Evolutionary conservation across 2,888 invertebrate species (phyloP).

Genomic region (Agrochola litura): DNA sequence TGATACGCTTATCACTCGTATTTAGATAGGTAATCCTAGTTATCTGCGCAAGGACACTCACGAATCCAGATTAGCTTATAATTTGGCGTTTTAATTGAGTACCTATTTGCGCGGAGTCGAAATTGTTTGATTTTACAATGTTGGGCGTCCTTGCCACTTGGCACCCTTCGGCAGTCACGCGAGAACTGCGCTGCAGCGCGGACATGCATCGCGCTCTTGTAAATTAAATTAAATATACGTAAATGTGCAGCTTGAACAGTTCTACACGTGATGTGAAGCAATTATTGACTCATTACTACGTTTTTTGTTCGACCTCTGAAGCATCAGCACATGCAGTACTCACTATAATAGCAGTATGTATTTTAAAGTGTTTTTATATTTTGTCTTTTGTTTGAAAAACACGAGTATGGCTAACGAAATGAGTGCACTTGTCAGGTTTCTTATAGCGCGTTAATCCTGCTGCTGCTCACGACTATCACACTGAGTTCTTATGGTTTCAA

Average conservation of each 20-base stretch:
- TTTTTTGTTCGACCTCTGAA: slow-evolving; percentile 47
- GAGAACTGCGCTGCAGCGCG: slow-evolving; percentile 53
- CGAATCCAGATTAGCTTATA: slow-evolving; percentile 48
- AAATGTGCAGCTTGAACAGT: slow-evolving; percentile 36
- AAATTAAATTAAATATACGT: slow-evolving; percentile 25
- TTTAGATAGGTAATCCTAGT: slow-evolving; percentile 32
- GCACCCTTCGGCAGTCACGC: slow-evolving; percentile 64
- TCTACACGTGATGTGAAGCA: slow-evolving; percentile 33
- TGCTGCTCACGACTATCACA: slow-evolving; percentile 44
- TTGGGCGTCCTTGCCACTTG: slow-evolving; percentile 62
- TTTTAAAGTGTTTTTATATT: slow-evolving; percentile 29
- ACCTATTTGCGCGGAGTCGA: slow-evolving; percentile 24
- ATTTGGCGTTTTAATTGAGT: slow-evolving; percentile 46
- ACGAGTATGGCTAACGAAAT: slow-evolving; percentile 36
- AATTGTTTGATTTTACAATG: slow-evolving; percentile 49
- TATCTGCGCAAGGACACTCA: slow-evolving; percentile 42
- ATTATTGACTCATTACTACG: slow-evolving; percentile 50
- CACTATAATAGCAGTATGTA: slow-evolving; percentile 52
- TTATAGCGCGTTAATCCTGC: slow-evolving; percentile 60
- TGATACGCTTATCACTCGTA: slow-evolving; percentile 32
- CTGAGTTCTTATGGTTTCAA: slow-evolving; percentile 64
- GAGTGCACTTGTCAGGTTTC: slow-evolving; percentile 61
- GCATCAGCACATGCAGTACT: slow-evolving; percentile 33
- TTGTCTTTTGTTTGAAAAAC: slow-evolving; percentile 31
- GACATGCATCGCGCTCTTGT: slow-evolving; percentile 44